Evolutionary conservation across 2,113 vertebrate genomes (phyloP).

Genomic region (Rhabdornis inornatus): DNA sequence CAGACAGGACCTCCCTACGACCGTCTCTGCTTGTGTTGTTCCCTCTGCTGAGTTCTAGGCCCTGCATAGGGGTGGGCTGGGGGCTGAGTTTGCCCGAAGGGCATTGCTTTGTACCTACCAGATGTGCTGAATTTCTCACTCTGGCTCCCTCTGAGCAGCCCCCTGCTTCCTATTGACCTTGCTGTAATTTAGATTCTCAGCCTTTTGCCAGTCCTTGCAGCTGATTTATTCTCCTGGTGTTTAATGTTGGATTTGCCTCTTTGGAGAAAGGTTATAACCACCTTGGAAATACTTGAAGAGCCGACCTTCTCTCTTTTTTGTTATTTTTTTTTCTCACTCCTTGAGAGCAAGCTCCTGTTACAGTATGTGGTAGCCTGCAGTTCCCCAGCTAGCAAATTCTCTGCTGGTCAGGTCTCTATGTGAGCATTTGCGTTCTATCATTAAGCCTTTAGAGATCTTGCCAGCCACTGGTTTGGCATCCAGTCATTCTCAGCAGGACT

Average conservation of each 20-base stretch:
- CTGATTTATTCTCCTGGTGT: constrained; percentile 50
- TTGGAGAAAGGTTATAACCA: constrained; percentile 41
- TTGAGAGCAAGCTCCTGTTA: constrained; percentile 1
- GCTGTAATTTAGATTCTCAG: constrained; percentile 42
- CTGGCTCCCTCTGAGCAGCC: constrained; percentile 35
- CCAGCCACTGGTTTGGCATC: constrained; percentile 62
- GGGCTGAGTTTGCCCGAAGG: constrained; percentile 11
- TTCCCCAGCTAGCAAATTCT: constrained; percentile 19
- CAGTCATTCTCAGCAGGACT: constrained; percentile 55
- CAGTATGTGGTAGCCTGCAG: neutral
- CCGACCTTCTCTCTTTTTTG: neutral
- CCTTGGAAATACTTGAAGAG: constrained; percentile 45
- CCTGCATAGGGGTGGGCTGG: neutral
- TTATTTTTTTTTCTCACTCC: neutral
- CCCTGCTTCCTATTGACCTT: constrained; percentile 58
- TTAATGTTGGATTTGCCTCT: constrained; percentile 23
- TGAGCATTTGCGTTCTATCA: constrained; percentile 20
- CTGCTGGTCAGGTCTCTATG: constrained; percentile 17
- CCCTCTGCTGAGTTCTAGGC: neutral
- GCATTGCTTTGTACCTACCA: constrained; percentile 55
- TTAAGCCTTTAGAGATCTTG: constrained; percentile 52
- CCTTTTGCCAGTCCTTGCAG: constrained; percentile 44
- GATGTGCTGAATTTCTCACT: constrained; percentile 57
- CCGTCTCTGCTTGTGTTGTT: rapidly evolving
- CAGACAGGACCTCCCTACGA: neutral